Base-by-base conservation (phyloP, 1,140 invertebrate species). In the Neuroterus valhalla region DNA sequence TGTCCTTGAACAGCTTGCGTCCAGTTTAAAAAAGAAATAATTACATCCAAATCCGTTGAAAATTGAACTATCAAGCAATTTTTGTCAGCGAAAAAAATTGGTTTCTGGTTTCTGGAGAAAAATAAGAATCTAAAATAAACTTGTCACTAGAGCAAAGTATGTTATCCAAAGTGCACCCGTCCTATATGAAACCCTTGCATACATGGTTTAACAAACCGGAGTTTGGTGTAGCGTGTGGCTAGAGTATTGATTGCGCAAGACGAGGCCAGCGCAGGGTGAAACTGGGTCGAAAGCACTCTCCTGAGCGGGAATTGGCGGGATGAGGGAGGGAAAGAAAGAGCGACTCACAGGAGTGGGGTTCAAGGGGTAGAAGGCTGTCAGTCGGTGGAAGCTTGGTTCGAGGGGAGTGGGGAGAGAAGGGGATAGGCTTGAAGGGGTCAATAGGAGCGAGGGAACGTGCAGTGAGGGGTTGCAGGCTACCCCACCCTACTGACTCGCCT, bases 281-380 rank as follows among this genome's bases (percentile, higher is more conserved):
- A 90, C 85, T 90, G 78, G 89, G 88, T 89, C 89, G 89, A 87
- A 89, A 87, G 73, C 81, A 82, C 79, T 78, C 80, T 79, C 75
- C 81, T 84, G 80, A 69, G 66, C 80, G 72, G 72, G n/a, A 31
- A 77, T 48, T 70, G 72, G 67, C n/a, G 42, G 55, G 14, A 31
- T 31, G 43, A 62, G 55, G 55, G n/a, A 62, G n/a, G 26, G 31
- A 62, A 62, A 62, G 55, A 26, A 4, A 38, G 31, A n/a, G n/a
- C n/a, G n/a, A n/a, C n/a, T 23, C 14, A 62, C 55, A 38, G 2
- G 23, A 62, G 55, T 31, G 55, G 55, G 55, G 55, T n/a, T 62
- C 26, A 62, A 62, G 55, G 55, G 55, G 52, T 62, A 31, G 55
- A 15, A 14, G 21, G 12, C 17, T 44, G n/a, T 31, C 31, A 5